These are phyloP conservation scores for Hydrolagus colliei DNA, from an alignment of 2,797 vertebrate genomes.

Conservation along the genomic window DNA sequence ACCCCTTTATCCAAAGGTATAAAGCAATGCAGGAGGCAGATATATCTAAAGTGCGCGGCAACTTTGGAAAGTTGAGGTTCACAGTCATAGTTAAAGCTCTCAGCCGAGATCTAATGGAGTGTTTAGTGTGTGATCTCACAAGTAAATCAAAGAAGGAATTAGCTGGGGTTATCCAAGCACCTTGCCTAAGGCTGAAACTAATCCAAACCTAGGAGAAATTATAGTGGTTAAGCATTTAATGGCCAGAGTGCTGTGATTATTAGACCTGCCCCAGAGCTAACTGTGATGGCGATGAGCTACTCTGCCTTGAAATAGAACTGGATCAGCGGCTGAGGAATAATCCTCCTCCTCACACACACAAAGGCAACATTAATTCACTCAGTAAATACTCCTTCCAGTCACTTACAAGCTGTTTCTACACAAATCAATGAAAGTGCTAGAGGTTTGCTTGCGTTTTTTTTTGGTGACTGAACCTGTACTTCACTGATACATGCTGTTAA, in stretches of 20 bases:
- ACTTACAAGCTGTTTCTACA: conserved; percentile 73
- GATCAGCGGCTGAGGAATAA: conserved; percentile 73
- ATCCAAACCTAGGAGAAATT: conserved; percentile 93
- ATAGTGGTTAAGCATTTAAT: conserved; percentile 99
- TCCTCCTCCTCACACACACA: conserved; percentile 79
- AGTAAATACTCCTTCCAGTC: conserved; percentile 98
- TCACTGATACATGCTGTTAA: conserved; percentile 23
- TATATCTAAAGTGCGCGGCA: conserved; percentile 7
- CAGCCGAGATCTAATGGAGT: conserved; percentile 28
- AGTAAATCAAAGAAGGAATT: conserved; percentile 88
- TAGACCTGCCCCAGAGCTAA: conserved; percentile 97
- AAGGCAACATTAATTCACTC: conserved; percentile 98
- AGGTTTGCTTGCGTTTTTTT: conserved; percentile 25
- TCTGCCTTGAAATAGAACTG: conserved; percentile 96
- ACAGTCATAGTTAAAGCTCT: conserved; percentile 34
- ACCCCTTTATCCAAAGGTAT: too few relatives aligned
- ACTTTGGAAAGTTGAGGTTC: conserved; percentile 38
- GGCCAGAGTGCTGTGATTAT: conserved; percentile 98
- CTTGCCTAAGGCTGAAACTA: conserved; percentile 88
- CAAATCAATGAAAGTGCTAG: conserved; percentile 30
- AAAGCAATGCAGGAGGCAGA: too few relatives aligned
- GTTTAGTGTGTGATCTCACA: conserved; percentile 36
- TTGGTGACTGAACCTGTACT: conserved; percentile 12
- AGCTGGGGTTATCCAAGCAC: conserved; percentile 83
- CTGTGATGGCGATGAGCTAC: conserved; percentile 73